Evolutionary conservation across 2,888 invertebrate species (phyloP), one percentile per base, ranked within the genome.

Genomic region (Lasioglossum lativentre): DNA sequence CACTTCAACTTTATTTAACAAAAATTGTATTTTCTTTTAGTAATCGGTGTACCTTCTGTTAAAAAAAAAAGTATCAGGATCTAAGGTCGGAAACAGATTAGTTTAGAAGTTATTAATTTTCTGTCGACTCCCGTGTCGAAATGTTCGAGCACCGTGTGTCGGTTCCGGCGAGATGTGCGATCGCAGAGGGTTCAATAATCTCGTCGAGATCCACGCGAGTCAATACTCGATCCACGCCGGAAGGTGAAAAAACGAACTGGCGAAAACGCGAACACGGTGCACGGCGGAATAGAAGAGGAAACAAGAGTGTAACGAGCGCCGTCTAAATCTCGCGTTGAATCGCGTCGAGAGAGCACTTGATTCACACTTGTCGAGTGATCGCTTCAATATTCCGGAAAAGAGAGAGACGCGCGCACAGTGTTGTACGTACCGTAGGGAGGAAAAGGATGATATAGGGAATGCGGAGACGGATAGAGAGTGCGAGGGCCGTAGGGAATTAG

Each of bases 371-470:
- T 38, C 77, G 56, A 76, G 52, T 42, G 74, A 75, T 75, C 77
- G 80, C 56, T 80, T 63, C 76, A 82, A 56, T 73, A 79, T 78
- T 75, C 80, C 83, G 79, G 83, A 76, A 83, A 84, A 71, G 84
- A 82, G 84, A 1, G 83, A 52, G 83, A 78, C n/a, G 66, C 78
- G n/a, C n/a, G n/a, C n/a, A n/a, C n/a, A n/a, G n/a, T 0, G 12
- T 1, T 1, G 4, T 1, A 4, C 0, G 30, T 30, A 16, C 27
- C 19, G 45, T 10, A 10, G 80, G 70, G 76, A 56, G 70, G 27
- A 71, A 68, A 79, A 27, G 27, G 72, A 30, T 38, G 63, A 40
- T 34, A 66, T 19, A 52, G 73, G 74, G 76, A 80, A 40, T n/a
- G 47, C 52, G 30, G 59, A 71, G 78, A 68, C 10, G 76, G 76